phyloP scores from a whole-genome alignment of 2,888 invertebrate genomes.

The Cheilosia pagana region DNA sequence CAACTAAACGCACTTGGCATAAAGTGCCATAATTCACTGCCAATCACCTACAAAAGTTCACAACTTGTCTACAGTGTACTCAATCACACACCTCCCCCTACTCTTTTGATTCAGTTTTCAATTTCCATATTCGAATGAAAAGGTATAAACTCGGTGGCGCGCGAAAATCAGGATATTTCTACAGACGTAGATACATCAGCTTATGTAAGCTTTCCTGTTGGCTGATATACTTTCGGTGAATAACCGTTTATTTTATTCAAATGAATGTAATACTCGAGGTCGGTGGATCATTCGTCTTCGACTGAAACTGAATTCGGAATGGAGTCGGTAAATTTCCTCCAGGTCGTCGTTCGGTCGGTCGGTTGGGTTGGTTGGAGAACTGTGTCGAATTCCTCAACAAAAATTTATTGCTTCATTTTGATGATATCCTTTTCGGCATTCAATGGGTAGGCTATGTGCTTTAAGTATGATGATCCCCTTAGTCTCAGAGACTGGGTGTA shows the following conservation, averaged over 20 bases:
- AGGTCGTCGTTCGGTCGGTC: not conserved
- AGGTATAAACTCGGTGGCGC: constrained; percentile 44
- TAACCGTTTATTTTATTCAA: constrained; percentile 74
- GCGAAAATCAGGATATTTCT: constrained; percentile 53
- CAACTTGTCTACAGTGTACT: not conserved
- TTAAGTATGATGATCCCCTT: constrained; percentile 42
- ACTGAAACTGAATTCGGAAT: constrained; percentile 58
- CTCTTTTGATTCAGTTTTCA: not conserved
- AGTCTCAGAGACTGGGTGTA: not conserved
- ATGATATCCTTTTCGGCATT: constrained; percentile 60
- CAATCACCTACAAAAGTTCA: constrained; percentile 27
- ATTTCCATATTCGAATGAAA: constrained; percentile 43
- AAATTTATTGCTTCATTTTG: constrained; percentile 73
- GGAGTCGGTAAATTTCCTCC: constrained; percentile 63
- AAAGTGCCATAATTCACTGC: constrained; percentile 32
- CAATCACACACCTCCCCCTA: not conserved
- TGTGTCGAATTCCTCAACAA: constrained; percentile 65
- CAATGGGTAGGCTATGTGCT: not conserved
- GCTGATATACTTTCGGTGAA: constrained; percentile 38
- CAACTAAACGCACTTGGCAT: not conserved
- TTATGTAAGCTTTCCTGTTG: not conserved
- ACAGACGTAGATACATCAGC: not conserved
- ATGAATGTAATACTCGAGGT: constrained; percentile 49
- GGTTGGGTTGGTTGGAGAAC: constrained; percentile 6
- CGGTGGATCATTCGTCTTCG: constrained; percentile 59